phyloP scores from a whole-genome alignment of 2,888 invertebrate species.

The Temnothorax unifasciatus region DNA sequence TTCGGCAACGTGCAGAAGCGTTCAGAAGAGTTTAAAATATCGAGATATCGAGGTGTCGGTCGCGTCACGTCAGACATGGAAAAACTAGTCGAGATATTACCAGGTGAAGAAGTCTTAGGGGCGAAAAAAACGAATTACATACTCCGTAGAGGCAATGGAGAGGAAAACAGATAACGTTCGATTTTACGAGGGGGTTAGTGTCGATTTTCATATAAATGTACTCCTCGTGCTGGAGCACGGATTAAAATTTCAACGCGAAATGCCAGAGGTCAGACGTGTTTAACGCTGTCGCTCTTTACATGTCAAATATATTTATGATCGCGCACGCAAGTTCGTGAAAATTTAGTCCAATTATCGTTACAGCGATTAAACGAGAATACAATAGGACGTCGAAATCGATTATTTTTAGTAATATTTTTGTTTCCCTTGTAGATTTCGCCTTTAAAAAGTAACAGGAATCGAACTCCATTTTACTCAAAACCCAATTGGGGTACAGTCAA shows the following conservation, averaged over 20 bases:
- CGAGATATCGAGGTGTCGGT: not conserved
- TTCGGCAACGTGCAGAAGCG: not conserved
- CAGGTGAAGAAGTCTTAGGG: not conserved
- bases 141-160: not conserved
- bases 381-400: not conserved
- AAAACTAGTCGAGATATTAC: not conserved
- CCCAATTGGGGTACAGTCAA: not conserved
- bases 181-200: constrained; percentile 10
- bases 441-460: not conserved
- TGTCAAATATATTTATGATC: not conserved
- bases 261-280: not conserved
- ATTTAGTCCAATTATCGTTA: not conserved
- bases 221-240: not conserved
- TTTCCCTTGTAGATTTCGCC: not conserved
- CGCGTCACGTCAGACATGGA: no score
- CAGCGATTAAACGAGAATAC: not conserved
- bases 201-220: not conserved
- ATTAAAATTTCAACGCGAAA: constrained; percentile 11
- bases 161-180: not conserved
- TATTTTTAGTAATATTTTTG: not conserved
- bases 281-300: not conserved
- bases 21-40: not conserved
- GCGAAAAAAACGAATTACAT: not conserved
- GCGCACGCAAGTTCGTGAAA: not conserved
- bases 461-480: not conserved